phyloP scores from a whole-genome alignment of 2,113 vertebrate genomes.

The Lampris megalopsis region DNA sequence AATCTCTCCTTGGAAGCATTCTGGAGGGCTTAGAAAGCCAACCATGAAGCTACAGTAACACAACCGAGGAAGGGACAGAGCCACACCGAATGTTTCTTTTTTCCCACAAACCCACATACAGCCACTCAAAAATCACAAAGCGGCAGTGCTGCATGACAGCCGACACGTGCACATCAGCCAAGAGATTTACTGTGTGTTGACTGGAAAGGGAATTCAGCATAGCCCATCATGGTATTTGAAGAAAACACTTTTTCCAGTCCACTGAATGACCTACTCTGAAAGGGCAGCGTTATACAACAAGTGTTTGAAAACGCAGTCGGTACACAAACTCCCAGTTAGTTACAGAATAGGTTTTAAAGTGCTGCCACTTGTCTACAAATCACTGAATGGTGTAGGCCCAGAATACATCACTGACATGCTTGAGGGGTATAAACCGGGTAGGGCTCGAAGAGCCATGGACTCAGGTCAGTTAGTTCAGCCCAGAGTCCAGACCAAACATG shows the following conservation, averaged over 20 bases:
- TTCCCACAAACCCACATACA: slow-evolving; percentile 9
- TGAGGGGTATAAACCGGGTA: no score
- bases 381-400: no score
- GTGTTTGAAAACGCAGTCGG: no score
- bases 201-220: not conserved
- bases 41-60: slow-evolving; percentile 32
- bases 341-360: no score
- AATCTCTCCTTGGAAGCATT: slow-evolving; percentile 65
- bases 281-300: no score
- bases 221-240: not conserved
- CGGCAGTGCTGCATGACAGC: slow-evolving; percentile 13
- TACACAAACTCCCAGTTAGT: not conserved
- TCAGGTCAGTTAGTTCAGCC: no score
- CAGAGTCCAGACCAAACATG: no score
- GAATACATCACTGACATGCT: not conserved
- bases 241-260: not conserved
- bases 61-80: slow-evolving; percentile 36
- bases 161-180: not conserved
- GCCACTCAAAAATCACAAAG: slow-evolving; percentile 20
- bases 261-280: not conserved
- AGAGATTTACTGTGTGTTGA: not conserved
- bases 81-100: slow-evolving; percentile 27
- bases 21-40: slow-evolving; percentile 64
- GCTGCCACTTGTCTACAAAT: no score
- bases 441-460: no score